Conservation (phyloP, 2,888 invertebrate species). For the Therioaphis trifolii region DNA sequence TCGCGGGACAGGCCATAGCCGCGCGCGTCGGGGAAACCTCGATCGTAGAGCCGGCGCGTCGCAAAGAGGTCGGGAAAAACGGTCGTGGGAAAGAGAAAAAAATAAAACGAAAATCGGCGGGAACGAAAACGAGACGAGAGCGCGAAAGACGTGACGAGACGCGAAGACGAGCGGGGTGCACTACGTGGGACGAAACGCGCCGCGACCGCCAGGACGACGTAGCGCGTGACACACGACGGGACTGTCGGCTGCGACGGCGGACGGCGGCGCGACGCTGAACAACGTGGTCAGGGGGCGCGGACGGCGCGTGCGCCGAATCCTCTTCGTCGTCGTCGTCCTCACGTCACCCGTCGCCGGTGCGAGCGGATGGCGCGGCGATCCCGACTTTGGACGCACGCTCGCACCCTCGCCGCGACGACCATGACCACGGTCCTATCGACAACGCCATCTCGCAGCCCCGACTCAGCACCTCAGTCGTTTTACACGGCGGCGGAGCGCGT, state of each 20-base stretch:
- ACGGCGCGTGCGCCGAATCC: conserved; percentile 41
- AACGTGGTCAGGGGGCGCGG: conserved; percentile 47
- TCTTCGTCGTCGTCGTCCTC: neutral
- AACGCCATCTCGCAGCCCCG: too few relatives aligned
- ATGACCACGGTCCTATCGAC: neutral
- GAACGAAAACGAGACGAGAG: neutral
- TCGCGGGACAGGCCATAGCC: too few relatives aligned
- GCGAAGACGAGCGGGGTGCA: neutral
- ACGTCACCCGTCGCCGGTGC: neutral
- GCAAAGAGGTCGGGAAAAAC: neutral
- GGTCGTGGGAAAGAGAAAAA: neutral
- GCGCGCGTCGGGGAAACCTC: too few relatives aligned
- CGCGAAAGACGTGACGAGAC: too few relatives aligned
- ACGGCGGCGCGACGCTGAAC: neutral
- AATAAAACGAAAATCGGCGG: neutral
- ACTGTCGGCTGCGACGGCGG: conserved; percentile 14
- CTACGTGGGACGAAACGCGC: conserved; percentile 29
- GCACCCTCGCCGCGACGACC: neutral
- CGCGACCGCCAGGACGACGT: conserved; percentile 31
- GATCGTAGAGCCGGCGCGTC: too few relatives aligned
- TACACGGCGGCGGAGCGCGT: too few relatives aligned
- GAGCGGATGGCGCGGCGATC: too few relatives aligned
- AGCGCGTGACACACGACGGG: conserved; percentile 51
- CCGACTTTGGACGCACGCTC: too few relatives aligned
- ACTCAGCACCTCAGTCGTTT: too few relatives aligned